Evolutionary conservation across 1,140 invertebrate species (phyloP), one percentile per base, ranked within the genome.

Genomic region (Drusus annulatus): DNA sequence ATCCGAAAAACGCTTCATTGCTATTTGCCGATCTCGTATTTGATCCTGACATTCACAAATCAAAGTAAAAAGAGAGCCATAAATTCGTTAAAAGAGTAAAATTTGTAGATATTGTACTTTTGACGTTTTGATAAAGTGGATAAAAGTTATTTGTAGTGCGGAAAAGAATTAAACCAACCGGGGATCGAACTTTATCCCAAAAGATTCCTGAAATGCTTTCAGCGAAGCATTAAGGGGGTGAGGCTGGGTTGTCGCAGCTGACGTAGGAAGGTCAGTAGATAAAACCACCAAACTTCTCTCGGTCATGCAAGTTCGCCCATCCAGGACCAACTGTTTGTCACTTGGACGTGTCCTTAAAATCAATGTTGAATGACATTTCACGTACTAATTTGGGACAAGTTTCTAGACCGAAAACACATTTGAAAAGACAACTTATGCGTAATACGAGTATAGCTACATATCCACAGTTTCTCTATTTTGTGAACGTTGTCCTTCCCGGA

Each of bases 141-240:
- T 17, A 1, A 17, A n/a, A 10, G n/a, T 56, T 56, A 17, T 56
- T n/a, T n/a, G 52, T 54, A 16, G 51, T 54, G 6, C 3, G 52
- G 17, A 19, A 4, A n/a, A 54, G 52, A n/a, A n/a, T 54, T 54
- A 1, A 54, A 7, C 17, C 17, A 5, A 5, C 13, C 3, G 2
- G 13, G 52, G 5, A 10, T 54, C n/a, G 5, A 17, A 56, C 54
- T 56, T 56, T 10, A 60, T 60, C 58, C 58, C 15, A 23, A 60
- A 60, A 60, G 58, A 60, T 60, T 60, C 58, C 58, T 60, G 58
- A 25, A 60, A 60, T 23, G 58, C 58, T 60, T 60, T 60, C 58
- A 60, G 58, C 13, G 7, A 23, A 23, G n/a, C 58, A 13, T 15
- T 21, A 60, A 25, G 58, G 56, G 23, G 23, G 19, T 7, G 58